phyloP scores from a whole-genome alignment of 2,888 invertebrate genomes.

The Hypena proboscidalis region DNA sequence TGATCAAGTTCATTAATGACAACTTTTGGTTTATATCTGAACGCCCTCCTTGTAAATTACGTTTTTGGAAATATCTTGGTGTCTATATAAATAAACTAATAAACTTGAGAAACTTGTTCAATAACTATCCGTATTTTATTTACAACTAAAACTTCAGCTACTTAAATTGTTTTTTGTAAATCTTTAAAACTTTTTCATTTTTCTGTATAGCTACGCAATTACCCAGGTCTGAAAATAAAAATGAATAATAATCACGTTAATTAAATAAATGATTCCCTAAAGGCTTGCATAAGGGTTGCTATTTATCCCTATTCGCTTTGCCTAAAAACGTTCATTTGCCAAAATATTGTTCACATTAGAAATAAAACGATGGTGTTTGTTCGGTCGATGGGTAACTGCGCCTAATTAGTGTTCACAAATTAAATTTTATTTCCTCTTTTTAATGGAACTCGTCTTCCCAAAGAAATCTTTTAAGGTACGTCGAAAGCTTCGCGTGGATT shows the following conservation, averaged over 20 bases:
- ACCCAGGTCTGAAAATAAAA: slow-evolving; percentile 18
- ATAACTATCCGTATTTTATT: slow-evolving; percentile 12
- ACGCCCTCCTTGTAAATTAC: slow-evolving; percentile 5
- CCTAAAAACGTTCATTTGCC: neutral
- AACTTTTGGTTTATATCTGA: slow-evolving; percentile 17
- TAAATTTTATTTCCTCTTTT: slow-evolving; percentile 74
- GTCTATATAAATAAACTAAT: slow-evolving; percentile 24
- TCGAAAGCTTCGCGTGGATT: slow-evolving; percentile 71
- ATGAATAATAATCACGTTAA: too few species aligned
- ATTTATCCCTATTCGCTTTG: too few species aligned
- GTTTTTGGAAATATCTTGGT: slow-evolving; percentile 20
- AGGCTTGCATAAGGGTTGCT: too few species aligned
- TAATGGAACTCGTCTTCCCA: slow-evolving; percentile 78
- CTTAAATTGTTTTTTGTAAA: slow-evolving; percentile 18
- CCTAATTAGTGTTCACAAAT: slow-evolving; percentile 45
- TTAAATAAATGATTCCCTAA: too few species aligned
- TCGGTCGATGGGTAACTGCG: slow-evolving; percentile 34
- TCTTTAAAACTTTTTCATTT: slow-evolving; percentile 24
- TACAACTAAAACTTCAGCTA: slow-evolving; percentile 11
- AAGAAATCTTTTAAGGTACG: slow-evolving; percentile 84
- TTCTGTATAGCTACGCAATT: slow-evolving; percentile 25
- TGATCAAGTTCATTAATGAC: slow-evolving; percentile 1
- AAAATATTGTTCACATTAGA: too few species aligned
- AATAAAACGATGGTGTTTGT: neutral
- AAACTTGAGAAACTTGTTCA: slow-evolving; percentile 9